Evolutionary conservation across 2,888 invertebrate species (phyloP).

Genomic region (Zygaena filipendulae): DNA sequence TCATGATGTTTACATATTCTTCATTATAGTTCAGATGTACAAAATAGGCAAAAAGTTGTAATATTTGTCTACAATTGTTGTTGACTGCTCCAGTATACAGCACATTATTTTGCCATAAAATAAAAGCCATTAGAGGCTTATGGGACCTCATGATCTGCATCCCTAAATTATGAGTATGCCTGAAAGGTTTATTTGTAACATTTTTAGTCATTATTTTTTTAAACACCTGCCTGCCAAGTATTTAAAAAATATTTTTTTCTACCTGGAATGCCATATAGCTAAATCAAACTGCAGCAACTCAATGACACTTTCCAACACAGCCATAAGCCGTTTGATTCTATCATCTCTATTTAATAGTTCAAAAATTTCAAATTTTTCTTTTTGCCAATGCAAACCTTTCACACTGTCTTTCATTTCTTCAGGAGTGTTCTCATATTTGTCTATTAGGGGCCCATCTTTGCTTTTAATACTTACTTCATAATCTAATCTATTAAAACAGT

Average conservation of each 20-base stretch:
- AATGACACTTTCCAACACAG: constrained; percentile 54
- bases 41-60: constrained; percentile 38
- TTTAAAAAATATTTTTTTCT: too few species aligned
- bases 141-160: constrained; percentile 40
- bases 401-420: constrained; percentile 41
- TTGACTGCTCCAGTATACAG: constrained; percentile 40
- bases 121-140: constrained; percentile 42
- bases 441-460: constrained; percentile 36
- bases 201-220: too few species aligned
- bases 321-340: constrained; percentile 60
- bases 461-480: constrained; percentile 40
- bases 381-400: constrained; percentile 46
- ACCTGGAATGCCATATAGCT: constrained; percentile 65
- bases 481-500: constrained; percentile 47
- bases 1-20: constrained; percentile 36
- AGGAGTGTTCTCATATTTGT: constrained; percentile 38
- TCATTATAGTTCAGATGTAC: constrained; percentile 47
- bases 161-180: constrained; percentile 36
- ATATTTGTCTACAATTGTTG: constrained; percentile 38
- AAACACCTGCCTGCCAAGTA: too few species aligned
- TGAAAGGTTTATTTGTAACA: too few species aligned
- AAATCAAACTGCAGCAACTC: constrained; percentile 67
- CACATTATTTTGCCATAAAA: constrained; percentile 43
- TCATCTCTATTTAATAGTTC: constrained; percentile 40
- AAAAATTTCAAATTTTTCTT: constrained; percentile 48